These are phyloP conservation scores for Oriolus oriolus DNA, from an alignment of 2,113 vertebrate species.

Conservation along the genomic window DNA sequence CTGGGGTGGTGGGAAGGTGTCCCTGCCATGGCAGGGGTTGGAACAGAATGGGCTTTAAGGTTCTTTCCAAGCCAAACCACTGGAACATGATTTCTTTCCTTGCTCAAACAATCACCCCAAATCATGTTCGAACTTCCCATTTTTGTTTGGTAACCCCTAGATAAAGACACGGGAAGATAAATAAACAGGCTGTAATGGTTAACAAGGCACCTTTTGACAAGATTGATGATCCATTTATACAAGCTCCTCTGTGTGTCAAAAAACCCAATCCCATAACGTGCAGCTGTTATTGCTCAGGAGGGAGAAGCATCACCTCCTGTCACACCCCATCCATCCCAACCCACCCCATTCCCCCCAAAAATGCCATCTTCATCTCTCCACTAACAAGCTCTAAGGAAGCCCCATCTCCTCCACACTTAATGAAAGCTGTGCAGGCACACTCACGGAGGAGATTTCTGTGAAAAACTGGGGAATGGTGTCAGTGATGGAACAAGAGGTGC, in stretches of 20 bases:
- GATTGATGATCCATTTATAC: not conserved
- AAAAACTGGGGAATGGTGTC: not conserved
- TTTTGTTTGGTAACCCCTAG: not conserved
- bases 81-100: not conserved
- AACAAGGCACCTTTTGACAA: not conserved
- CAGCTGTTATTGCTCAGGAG: not conserved
- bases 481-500: not conserved
- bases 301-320: not conserved
- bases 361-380: not conserved
- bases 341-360: not conserved
- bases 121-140: not conserved
- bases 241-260: not conserved
- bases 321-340: not conserved
- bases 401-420: not conserved
- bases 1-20: not conserved
- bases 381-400: not conserved
- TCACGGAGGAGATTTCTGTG: not conserved
- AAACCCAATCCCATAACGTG: fast-evolving
- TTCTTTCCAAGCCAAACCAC: not conserved
- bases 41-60: not conserved
- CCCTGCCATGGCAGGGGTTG: not conserved
- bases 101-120: not conserved
- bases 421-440: not conserved
- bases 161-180: not conserved
- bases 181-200: not conserved